phyloP scores from a whole-genome alignment of 2,113 vertebrate genomes.

The Pagrus major region DNA sequence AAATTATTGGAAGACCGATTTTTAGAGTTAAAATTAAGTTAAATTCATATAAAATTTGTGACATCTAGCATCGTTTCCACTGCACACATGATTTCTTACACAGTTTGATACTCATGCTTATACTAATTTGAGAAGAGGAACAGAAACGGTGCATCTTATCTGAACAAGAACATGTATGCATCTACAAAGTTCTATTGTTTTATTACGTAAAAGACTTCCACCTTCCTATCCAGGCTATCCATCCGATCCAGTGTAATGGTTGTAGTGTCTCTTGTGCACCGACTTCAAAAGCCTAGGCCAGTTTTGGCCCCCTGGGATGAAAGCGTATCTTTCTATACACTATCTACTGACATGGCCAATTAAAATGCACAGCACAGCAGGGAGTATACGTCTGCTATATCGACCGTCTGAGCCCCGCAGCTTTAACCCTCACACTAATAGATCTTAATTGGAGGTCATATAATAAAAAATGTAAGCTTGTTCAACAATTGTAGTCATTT shows the following conservation, averaged over 20 bases:
- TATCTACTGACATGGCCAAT: conserved; percentile 25
- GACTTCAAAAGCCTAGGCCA: conserved; percentile 2
- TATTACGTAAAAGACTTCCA: background rate
- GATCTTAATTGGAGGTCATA: background rate
- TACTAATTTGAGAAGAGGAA: background rate
- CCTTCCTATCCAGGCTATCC: background rate
- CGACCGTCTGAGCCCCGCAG: background rate
- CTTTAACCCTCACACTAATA: conserved; percentile 21
- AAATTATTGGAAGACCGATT: background rate
- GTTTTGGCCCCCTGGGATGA: background rate
- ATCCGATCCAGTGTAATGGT: background rate
- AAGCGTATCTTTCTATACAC: conserved; percentile 1
- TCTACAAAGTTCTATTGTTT: background rate
- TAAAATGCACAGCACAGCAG: conserved; percentile 30
- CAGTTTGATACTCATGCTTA: background rate
- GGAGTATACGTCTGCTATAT: conserved; percentile 16
- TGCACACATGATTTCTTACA: background rate
- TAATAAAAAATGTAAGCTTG: background rate
- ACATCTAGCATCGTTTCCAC: background rate
- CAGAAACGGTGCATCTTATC: background rate
- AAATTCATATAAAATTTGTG: background rate
- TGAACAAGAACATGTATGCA: background rate
- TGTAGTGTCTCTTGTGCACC: background rate
- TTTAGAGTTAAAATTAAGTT: too few species aligned
- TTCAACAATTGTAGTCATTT: background rate